These are phyloP conservation scores for Gadus macrocephalus DNA, from an alignment of 2,113 vertebrate genomes.

Conservation along the genomic window DNA sequence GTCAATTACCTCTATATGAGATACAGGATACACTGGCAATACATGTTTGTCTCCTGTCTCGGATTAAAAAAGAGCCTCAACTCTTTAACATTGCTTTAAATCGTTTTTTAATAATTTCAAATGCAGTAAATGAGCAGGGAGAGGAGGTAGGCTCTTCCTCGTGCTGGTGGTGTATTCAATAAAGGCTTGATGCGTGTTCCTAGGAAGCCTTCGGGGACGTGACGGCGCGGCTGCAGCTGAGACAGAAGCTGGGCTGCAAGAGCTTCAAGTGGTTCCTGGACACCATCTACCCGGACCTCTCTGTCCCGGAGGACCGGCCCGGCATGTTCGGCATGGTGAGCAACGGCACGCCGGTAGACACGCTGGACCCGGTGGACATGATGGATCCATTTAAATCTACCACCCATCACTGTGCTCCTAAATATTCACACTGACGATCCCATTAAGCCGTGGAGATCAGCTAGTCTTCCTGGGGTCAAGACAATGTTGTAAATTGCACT, in stretches of 20 bases:
- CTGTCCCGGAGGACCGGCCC: conserved; percentile 82
- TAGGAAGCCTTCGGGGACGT: conserved; percentile 95
- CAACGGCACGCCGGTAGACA: background rate
- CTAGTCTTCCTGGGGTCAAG: no score
- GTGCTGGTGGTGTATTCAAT: conserved; percentile 15
- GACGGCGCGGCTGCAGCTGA: conserved; percentile 79
- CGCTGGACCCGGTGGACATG: background rate
- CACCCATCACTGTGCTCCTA: background rate
- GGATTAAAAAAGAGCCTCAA: no score
- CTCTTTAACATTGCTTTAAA: no score
- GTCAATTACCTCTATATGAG: no score
- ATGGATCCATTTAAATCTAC: background rate
- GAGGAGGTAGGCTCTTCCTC: conserved; percentile 7
- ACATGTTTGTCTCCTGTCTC: no score
- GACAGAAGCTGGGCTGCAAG: conserved; percentile 83
- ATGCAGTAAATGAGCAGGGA: no score
- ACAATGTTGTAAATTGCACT: no score
- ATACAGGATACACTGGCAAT: no score
- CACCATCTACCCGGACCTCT: conserved; percentile 88
- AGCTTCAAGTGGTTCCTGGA: conserved; percentile 92
- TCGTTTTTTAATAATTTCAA: no score
- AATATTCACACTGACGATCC: no score
- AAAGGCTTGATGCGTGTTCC: conserved; percentile 14
- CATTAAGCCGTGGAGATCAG: no score
- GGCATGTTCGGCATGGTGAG: conserved; percentile 95